These are phyloP conservation scores for Cheilosia impressa DNA, from an alignment of 2,888 invertebrate genomes.

Conservation along the genomic window DNA sequence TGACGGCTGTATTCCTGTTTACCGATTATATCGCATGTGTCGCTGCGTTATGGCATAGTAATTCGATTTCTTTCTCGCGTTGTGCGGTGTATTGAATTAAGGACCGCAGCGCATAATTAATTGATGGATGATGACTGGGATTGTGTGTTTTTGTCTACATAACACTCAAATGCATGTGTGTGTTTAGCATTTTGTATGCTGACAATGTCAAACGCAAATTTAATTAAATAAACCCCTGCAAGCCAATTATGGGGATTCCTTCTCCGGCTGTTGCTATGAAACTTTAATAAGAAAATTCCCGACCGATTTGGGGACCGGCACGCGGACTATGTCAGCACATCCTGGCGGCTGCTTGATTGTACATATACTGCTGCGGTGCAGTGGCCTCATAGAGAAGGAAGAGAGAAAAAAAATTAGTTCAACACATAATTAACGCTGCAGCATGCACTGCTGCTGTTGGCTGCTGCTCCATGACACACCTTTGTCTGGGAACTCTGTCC, in stretches of 20 bases:
- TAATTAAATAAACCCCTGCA: slow-evolving; percentile 60
- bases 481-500: slow-evolving; percentile 49
- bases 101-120: slow-evolving; percentile 63
- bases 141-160: slow-evolving; percentile 15
- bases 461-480: slow-evolving; percentile 8
- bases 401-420: slow-evolving; percentile 36
- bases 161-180: neutral
- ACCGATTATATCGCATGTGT: slow-evolving; percentile 44
- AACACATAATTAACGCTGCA: slow-evolving; percentile 72
- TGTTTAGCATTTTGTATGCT: slow-evolving; percentile 41
- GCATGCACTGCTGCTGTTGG: slow-evolving; percentile 22
- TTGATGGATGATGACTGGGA: slow-evolving; percentile 69
- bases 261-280: slow-evolving; percentile 32
- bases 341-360: slow-evolving; percentile 29
- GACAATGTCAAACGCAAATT: slow-evolving; percentile 53
- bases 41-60: slow-evolving; percentile 44
- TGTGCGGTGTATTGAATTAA: slow-evolving; percentile 54
- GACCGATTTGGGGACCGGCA: slow-evolving; percentile 54
- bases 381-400: slow-evolving; percentile 27
- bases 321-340: slow-evolving; percentile 55
- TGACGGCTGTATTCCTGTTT: slow-evolving; percentile 21
- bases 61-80: slow-evolving; percentile 45
- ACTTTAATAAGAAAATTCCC: slow-evolving; percentile 72
- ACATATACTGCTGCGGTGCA: slow-evolving; percentile 28
- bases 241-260: slow-evolving; percentile 61